Evolutionary conservation across 2,113 vertebrate species (phyloP), one percentile per base, ranked within the genome.

Genomic region (Scomber colias): DNA sequence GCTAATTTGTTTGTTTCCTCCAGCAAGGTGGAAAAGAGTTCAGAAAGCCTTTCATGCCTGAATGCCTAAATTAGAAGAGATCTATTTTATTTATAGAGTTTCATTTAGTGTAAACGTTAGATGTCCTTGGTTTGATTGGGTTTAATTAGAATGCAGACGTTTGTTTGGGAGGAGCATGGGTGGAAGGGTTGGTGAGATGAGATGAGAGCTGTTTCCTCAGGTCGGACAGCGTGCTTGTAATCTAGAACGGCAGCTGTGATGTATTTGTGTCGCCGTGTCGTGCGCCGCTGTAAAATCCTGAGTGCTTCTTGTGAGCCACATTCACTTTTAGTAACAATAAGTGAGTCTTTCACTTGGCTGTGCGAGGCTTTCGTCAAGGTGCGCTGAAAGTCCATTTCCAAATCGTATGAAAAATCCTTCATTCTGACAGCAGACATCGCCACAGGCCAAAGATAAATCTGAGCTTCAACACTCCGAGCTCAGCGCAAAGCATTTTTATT

Each of bases 81-180:
- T 79, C 46, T 21, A 31, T 77, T 82, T 84, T 89, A 90, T 92
- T 92, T 90, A 86, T 91, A 91, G 89, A 51, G 46, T 53, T n/a
- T 54, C 30, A 4, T 84, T 90, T 84, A 83, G 83, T 82, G 77
- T 83, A 79, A 89, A 81, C 71, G 80, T 84, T 76, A 79, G 84
- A 85, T 83, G 81, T 63, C 75, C 60, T 73, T 2, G 6, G 54
- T 90, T 70, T 89, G 78, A 87, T 86, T 83, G 61, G 65, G 70
- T 83, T 77, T 85, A 78, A 89, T 88, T 84, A 86, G 55, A 71
- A 82, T 61, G 63, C 73, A 76, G 68, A 54, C 56, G 27, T 75
- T 84, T 67, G 64, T 72, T 81, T 60, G 19, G 16, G 69, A 71
- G 59, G 15, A 75, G 65, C 11, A 4, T 6, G 61, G 50, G 19